Percentiles rank a stretch among this genome's conserved stretches.
Conservation (phyloP, 2,113 vertebrate genomes). For the Eonycteris spelaea region DNA sequence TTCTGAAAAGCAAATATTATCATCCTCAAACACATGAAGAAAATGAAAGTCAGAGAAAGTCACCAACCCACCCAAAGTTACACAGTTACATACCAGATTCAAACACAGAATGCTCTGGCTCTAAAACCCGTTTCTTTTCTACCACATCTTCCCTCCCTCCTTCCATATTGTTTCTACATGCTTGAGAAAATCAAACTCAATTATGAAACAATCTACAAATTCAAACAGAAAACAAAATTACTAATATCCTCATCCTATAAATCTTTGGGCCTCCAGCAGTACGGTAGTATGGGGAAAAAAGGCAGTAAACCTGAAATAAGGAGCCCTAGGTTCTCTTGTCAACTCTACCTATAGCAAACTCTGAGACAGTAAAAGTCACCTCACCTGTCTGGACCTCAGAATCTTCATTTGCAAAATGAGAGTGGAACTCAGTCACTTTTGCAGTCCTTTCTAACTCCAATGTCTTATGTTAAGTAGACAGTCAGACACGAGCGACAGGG, state of each 20-base stretch:
- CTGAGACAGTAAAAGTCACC: neutral
- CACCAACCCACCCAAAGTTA: neutral
- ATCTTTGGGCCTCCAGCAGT: neutral
- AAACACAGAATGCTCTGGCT: neutral
- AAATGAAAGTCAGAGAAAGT: neutral
- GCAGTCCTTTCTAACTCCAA: neutral
- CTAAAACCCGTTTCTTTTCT: neutral
- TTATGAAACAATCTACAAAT: neutral
- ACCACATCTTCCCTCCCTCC: neutral
- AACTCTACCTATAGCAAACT: neutral
- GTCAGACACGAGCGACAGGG: no score
- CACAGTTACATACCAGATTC: neutral
- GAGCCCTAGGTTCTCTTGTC: neutral
- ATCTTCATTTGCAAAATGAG: neutral
- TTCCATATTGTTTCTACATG: neutral
- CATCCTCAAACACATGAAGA: neutral
- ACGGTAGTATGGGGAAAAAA: neutral
- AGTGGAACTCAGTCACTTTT: neutral
- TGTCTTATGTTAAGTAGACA: no score
- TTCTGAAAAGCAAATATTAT: neutral
- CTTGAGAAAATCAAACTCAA: neutral
- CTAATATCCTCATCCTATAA: neutral
- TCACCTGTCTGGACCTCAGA: neutral
- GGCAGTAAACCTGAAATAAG: neutral
- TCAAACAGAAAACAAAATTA: neutral